Evolutionary conservation across 2,113 vertebrate species (phyloP).

Genomic region (Toxotes chatareus): DNA sequence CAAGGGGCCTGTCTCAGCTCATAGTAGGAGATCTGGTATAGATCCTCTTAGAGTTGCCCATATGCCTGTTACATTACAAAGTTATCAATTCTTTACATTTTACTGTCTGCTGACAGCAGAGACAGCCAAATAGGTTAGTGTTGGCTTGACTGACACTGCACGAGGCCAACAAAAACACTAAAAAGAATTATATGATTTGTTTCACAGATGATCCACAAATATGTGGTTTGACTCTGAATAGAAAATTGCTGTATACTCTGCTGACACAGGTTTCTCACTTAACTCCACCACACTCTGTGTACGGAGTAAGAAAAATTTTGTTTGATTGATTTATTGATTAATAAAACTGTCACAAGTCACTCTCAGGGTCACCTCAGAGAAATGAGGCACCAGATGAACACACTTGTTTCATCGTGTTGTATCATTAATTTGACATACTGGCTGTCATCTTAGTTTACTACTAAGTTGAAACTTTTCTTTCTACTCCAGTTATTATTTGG

Average conservation of each 20-base stretch:
- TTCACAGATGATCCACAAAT: slow-evolving; percentile 51
- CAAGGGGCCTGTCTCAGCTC: slow-evolving; percentile 18
- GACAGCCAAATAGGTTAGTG: slow-evolving; percentile 26
- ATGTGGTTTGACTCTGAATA: slow-evolving; percentile 26
- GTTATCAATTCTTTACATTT: slow-evolving; percentile 27
- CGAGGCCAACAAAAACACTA: slow-evolving; percentile 36
- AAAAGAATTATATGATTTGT: slow-evolving; percentile 46
- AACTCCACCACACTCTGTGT: neutral
- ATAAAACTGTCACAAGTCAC: slow-evolving; percentile 17
- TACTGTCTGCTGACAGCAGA: slow-evolving; percentile 53
- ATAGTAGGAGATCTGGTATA: slow-evolving; percentile 2
- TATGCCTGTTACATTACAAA: slow-evolving; percentile 22
- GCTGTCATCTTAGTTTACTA: neutral
- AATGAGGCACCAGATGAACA: slow-evolving; percentile 2
- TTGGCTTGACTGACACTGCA: slow-evolving; percentile 6
- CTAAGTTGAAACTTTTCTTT: neutral
- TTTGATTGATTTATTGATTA: slow-evolving; percentile 36
- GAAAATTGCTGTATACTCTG: slow-evolving; percentile 7
- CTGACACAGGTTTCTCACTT: slow-evolving; percentile 33
- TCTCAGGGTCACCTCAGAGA: neutral
- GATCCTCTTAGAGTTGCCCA: slow-evolving; percentile 13
- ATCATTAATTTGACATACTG: neutral
- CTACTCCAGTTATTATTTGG: neutral
- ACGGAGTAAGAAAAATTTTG: neutral
- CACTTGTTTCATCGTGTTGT: neutral